Base-by-base conservation (phyloP, 1,140 invertebrate species). In the Helicoverpa armigera region DNA sequence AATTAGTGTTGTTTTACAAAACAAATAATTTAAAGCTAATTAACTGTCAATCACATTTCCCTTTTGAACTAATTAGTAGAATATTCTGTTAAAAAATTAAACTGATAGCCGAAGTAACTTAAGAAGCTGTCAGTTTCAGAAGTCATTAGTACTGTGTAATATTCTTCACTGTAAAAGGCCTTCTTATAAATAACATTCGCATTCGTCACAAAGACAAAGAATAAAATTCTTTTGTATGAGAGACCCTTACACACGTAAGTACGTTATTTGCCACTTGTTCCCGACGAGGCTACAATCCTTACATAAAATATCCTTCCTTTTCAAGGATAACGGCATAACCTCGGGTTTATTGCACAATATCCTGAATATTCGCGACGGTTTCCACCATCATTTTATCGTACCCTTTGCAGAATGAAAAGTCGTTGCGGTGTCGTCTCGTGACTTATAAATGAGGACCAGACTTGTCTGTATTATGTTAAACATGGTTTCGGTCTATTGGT, bases 401-500 rank as follows among this genome's bases (percentile, higher is more conserved):
- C 29, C 14, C 31, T 65, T 35, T 65, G 31, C 23, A 65, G 35
- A 43, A 43, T 43, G 35, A 16, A 18, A 18, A 29, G n/a, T 69
- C 65, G 65, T 69, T n/a, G 14, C n/a, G 65, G n/a, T 18, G 43
- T 51, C 65, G 65, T 69, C 65, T 50, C 43, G 65, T 69, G 43
- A 18, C 16, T 23, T 35, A 31, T 65, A n/a, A 50, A 69, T 50
- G 43, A 31, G 35, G n/a, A 23, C 43, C 35, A 69, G 50, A 69
- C n/a, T 51, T 50, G 65, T 51, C 43, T 69, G 65, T 69, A 29
- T 79, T 80, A 75, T 75, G 79, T 63, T 65, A 58, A 80, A 67
- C 60, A 72, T 23, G 58, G 54, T 80, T 80, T 60, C 79, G 29
- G 29, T 56, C 58, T 67, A 65, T 5, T 67, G 79, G 51, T 73